A percentile compares a stretch with the other conserved stretches of the same genome.
Evolutionary conservation across 2,797 vertebrate species (phyloP).

Genomic region (Acropternis orthonyx): DNA sequence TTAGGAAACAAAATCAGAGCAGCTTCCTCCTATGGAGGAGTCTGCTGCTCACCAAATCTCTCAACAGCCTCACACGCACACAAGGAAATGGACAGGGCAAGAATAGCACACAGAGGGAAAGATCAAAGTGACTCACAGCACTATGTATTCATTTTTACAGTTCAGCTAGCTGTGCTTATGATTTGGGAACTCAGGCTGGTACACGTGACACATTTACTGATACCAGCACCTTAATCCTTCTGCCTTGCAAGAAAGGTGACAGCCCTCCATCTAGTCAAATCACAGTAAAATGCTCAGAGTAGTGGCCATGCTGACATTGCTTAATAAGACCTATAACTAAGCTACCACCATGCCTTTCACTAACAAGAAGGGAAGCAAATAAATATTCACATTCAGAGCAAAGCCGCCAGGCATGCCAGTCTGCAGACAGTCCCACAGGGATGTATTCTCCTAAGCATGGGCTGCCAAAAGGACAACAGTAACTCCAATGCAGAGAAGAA

Average conservation of each 20-base stretch:
- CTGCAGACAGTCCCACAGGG: neutral
- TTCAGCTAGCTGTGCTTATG: rapidly evolving
- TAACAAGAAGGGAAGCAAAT: neutral
- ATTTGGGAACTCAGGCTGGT: neutral
- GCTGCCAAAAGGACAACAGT: neutral
- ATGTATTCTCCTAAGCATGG: neutral
- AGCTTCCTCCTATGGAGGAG: neutral
- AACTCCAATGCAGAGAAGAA: neutral
- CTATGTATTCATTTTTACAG: neutral
- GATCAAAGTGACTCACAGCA: neutral
- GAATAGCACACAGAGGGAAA: neutral
- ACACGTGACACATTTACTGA: rapidly evolving
- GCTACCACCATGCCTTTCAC: neutral
- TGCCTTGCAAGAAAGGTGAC: neutral
- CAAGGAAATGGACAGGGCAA: neutral
- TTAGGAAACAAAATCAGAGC: neutral
- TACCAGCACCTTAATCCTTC: neutral
- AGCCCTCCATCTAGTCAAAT: neutral
- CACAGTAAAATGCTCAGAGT: neutral
- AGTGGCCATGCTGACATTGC: neutral
- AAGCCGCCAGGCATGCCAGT: neutral
- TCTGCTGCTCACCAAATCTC: neutral
- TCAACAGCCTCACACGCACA: neutral
- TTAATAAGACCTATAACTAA: neutral
- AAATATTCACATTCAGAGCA: neutral